Conservation (phyloP, 1,140 invertebrate species). For the Alviniconcha marisindica region DNA sequence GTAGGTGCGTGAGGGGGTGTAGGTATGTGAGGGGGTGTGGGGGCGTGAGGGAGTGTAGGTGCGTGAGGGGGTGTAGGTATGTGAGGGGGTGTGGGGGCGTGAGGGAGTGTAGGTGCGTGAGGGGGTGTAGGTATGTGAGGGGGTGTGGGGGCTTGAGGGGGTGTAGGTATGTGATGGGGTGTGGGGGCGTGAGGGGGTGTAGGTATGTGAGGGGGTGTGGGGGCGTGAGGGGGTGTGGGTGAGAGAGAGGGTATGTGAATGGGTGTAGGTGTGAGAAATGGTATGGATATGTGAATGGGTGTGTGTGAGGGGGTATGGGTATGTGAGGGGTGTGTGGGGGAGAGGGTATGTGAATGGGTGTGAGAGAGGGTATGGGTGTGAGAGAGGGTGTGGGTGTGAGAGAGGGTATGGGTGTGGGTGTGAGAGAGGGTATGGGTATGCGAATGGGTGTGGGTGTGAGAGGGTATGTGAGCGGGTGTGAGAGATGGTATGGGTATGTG, state of each 20-base stretch:
- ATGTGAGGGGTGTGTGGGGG: background rate
- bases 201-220: no score
- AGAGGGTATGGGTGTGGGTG: background rate
- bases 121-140: background rate
- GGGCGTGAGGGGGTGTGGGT: no score
- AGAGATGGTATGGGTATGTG: background rate
- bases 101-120: background rate
- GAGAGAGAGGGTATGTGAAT: background rate
- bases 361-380: background rate
- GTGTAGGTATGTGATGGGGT: background rate
- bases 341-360: background rate
- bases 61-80: background rate
- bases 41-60: background rate
- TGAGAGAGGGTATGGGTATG: background rate
- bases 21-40: background rate
- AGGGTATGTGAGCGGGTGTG: conserved; percentile 1
- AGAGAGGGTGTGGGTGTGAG: background rate
- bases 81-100: no score
- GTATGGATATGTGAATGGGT: background rate
- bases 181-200: background rate
- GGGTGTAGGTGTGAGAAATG: no score
- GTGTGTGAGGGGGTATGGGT: background rate
- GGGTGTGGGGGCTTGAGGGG: background rate
- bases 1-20: background rate
- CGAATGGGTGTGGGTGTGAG: background rate